phyloP scores from a whole-genome alignment of 2,113 vertebrate species.

The Stigmatopora nigra region DNA sequence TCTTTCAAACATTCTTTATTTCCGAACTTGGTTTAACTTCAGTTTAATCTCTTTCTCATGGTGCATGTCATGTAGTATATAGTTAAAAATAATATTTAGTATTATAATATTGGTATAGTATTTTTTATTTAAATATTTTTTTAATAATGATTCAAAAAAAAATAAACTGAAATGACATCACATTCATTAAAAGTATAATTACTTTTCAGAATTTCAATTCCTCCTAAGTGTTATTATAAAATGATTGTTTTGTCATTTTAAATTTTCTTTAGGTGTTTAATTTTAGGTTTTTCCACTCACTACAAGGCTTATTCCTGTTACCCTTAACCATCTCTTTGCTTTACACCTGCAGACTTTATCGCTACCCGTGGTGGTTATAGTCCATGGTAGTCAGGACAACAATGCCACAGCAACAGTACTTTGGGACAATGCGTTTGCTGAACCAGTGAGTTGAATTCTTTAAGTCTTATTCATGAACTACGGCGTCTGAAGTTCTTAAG shows the following conservation, averaged over 20 bases:
- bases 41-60: not conserved
- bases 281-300: not conserved
- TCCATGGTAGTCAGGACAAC: constrained; percentile 94
- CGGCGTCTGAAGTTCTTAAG: no score
- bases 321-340: not conserved
- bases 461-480: not conserved
- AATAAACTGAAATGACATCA: no score
- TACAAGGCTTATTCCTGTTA: not conserved
- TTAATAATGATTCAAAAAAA: no score
- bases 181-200: no score
- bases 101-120: no score
- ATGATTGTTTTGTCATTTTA: not conserved
- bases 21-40: not conserved
- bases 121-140: no score
- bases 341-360: constrained; percentile 77
- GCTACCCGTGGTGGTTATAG: constrained; percentile 91
- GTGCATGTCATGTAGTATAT: not conserved
- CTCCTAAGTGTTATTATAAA: not conserved
- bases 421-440: constrained; percentile 94
- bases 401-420: constrained; percentile 90
- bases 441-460: constrained; percentile 70
- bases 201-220: no score
- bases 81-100: not conserved
- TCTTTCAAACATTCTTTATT: not conserved
- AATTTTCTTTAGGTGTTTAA: not conserved